A percentile compares a stretch with the other conserved stretches of the same genome.
phyloP scores from a whole-genome alignment of 2,797 vertebrate species.

The Muraenolepis orangiensis region DNA sequence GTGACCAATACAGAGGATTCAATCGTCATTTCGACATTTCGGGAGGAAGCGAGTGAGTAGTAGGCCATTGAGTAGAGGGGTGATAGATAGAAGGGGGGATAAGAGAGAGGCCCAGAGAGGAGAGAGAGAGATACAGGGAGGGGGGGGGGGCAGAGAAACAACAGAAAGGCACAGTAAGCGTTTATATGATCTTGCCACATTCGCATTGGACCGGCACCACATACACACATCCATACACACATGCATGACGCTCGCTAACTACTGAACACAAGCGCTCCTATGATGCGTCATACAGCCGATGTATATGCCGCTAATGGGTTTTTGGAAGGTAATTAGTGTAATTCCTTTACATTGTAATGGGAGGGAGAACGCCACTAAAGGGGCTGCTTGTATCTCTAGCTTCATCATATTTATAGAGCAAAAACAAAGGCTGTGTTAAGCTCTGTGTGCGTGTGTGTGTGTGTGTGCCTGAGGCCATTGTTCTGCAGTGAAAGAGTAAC shows the following conservation, averaged over 20 bases:
- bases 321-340: background rate
- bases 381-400: slow-evolving; percentile 37
- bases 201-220: background rate
- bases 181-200: no score
- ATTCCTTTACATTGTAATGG: slow-evolving; percentile 39
- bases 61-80: no score
- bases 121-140: no score
- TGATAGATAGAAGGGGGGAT: no score
- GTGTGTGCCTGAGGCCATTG: slow-evolving; percentile 47
- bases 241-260: background rate
- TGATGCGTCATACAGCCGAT: background rate
- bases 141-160: no score
- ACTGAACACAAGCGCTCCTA: background rate
- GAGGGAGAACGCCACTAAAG: slow-evolving; percentile 26
- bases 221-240: background rate
- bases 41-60: no score
- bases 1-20: no score
- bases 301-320: background rate
- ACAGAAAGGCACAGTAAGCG: no score
- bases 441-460: slow-evolving; percentile 27
- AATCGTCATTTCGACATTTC: no score
- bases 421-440: slow-evolving; percentile 43
- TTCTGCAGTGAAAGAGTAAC: slow-evolving; percentile 45
- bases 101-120: no score
- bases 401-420: slow-evolving; percentile 51